phyloP scores from a whole-genome alignment of 2,888 invertebrate species.

The Apodemia mormo region DNA sequence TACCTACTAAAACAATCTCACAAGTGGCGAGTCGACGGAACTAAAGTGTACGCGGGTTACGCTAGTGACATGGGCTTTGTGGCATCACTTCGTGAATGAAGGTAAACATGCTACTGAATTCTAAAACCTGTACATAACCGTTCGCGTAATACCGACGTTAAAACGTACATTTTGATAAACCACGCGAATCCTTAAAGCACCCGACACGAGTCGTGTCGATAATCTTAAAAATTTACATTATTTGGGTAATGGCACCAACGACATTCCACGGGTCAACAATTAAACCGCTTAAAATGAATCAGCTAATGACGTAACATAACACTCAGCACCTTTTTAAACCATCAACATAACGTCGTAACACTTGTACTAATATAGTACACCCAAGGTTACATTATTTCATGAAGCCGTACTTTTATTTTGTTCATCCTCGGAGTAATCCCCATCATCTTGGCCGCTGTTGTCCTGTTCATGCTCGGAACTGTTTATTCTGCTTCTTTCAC shows the following conservation, averaged over 20 bases:
- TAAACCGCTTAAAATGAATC: conserved; percentile 66
- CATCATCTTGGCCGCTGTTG: conserved; percentile 66
- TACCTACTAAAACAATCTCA: conserved; percentile 64
- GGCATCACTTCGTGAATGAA: conserved; percentile 34
- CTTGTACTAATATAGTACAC: conserved; percentile 49
- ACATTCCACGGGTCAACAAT: conserved; percentile 80
- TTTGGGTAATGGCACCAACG: conserved; percentile 76
- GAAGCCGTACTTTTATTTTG: conserved; percentile 65
- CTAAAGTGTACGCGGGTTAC: conserved; percentile 53
- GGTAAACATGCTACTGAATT: conserved; percentile 23
- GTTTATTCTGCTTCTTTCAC: conserved; percentile 52
- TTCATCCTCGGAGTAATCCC: conserved; percentile 75
- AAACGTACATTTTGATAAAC: conserved; percentile 3
- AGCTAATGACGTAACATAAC: conserved; percentile 74
- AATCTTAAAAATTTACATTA: conserved; percentile 63
- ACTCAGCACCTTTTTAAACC: conserved; percentile 74
- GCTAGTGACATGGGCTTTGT: conserved; percentile 34
- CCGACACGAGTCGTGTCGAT: conserved; percentile 39
- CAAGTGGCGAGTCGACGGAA: conserved; percentile 55
- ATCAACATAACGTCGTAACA: conserved; percentile 66
- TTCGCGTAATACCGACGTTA: conserved; percentile 21
- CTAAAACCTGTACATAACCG: conserved; percentile 18
- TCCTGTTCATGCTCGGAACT: conserved; percentile 58
- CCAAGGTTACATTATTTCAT: conserved; percentile 57
- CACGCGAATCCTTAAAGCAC: conserved; percentile 24